Percentiles rank a stretch among this genome's conserved stretches.
Evolutionary conservation across 2,888 invertebrate species (phyloP).

Genomic region (Glaucopsyche alexis): DNA sequence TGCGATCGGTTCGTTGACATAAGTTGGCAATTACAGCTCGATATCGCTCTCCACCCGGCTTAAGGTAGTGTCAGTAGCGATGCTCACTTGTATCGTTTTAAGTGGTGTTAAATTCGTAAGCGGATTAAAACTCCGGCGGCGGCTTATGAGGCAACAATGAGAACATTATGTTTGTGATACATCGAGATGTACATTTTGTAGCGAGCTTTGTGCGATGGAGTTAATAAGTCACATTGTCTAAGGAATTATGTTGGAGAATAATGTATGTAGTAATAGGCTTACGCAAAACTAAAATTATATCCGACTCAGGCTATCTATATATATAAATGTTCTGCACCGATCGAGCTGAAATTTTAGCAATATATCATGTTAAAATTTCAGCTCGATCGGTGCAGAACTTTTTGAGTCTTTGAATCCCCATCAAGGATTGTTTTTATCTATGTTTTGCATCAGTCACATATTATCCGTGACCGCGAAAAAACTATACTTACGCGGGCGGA

Average conservation of each 20-base stretch:
- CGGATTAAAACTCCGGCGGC: constrained; percentile 26
- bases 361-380: too few species aligned
- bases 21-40: constrained; percentile 68
- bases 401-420: too few species aligned
- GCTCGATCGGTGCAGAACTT: too few species aligned
- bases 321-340: too few species aligned
- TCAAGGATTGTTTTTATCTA: too few species aligned
- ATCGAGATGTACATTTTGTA: constrained; percentile 14
- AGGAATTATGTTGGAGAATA: constrained; percentile 5
- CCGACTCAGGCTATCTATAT: too few species aligned
- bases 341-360: too few species aligned
- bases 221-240: constrained; percentile 18
- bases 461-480: too few species aligned
- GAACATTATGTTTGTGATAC: constrained; percentile 19
- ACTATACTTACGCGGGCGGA: too few species aligned
- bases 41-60: constrained; percentile 48
- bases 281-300: not conserved
- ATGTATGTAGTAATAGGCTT: not conserved
- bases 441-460: too few species aligned
- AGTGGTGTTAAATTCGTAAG: constrained; percentile 34
- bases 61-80: constrained; percentile 48
- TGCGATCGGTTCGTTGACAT: constrained; percentile 64
- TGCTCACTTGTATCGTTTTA: constrained; percentile 33
- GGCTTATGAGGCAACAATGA: constrained; percentile 25
- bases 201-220: not conserved